Base-by-base conservation (phyloP, 2,113 vertebrate species). In the Paradoxurus hermaphroditus region DNA sequence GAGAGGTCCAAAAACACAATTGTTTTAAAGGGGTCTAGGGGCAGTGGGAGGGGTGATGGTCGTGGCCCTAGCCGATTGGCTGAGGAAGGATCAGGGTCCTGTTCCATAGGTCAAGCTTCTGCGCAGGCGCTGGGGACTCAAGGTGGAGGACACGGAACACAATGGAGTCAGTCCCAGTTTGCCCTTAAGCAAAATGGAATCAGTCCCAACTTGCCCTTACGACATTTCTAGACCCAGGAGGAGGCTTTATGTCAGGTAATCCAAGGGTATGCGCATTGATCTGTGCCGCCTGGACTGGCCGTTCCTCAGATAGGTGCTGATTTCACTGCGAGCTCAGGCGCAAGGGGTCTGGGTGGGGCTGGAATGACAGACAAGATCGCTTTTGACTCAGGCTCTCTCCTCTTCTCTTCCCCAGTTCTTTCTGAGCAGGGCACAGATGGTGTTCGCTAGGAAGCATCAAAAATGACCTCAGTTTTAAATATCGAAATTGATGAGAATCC, bases 271-370 rank as follows among this genome's bases (percentile, higher is more conserved):
- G 29, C n/a, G 41, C 11, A 0, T 1, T 53, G 51, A 27, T 34
- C 4, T 49, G 51, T 2, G 0, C 46, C 51, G 34, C 68, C 59
- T 31, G 23, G 75, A 44, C 16, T 0, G 1, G 1, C 14, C 39
- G 51, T 51, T 46, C 59, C 16, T 49, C 5, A 11, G 72, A 16
- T 7, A 25, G 46, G 2, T 18, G 39, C 53, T 82, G 51, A 31
- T 77, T 83, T 62, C 9, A 1, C 9, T n/a, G 14, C 68, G 59
- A 78, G 44, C 34, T 86, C 18, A 75, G 77, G 31, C 44, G 15
- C 0, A 25, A 27, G 8, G 65, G 63, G 7, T 13, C 31, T 12
- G 67, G 29, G 4, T 19, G 9, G 51, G 23, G 23, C 39, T 11
- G 59, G 82, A 14, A 11, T 1, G 9, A 21, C 15, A 3, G 25